Conservation (phyloP, 2,888 invertebrate genomes). For the Diogma glabrata region DNA sequence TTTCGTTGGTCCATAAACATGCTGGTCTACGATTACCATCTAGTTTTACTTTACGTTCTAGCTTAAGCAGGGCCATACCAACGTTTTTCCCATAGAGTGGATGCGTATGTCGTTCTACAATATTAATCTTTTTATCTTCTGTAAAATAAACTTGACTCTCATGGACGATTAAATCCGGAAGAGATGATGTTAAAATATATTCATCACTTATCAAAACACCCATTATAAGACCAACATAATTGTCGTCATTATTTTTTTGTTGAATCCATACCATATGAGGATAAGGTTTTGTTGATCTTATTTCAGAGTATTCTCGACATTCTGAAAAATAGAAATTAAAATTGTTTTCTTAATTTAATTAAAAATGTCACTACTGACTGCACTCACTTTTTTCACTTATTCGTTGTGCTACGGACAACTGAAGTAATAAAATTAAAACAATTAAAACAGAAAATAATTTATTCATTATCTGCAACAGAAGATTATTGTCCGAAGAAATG, state of each 20-base stretch:
- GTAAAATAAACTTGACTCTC: slow-evolving; percentile 5
- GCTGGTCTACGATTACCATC: neutral
- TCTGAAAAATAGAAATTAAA: too few species aligned
- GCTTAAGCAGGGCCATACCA: neutral
- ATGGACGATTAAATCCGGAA: neutral
- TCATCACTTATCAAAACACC: neutral
- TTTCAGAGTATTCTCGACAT: neutral
- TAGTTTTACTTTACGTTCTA: neutral
- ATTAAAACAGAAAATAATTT: too few species aligned
- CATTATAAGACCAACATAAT: too few species aligned
- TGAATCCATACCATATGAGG: neutral
- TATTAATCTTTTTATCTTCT: neutral
- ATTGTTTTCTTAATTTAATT: too few species aligned
- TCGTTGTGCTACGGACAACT: too few species aligned
- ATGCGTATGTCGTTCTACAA: neutral
- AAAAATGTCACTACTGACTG: too few species aligned
- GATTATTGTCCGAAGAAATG: too few species aligned
- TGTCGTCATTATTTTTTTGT: too few species aligned
- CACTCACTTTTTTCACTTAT: too few species aligned
- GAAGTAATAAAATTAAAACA: too few species aligned
- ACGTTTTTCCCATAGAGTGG: neutral
- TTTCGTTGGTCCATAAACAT: neutral
- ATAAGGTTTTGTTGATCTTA: neutral
- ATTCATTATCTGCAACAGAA: too few species aligned
- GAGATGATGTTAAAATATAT: neutral